phyloP scores from a whole-genome alignment of 1,140 invertebrate species.

The Drosophila asahinai region DNA sequence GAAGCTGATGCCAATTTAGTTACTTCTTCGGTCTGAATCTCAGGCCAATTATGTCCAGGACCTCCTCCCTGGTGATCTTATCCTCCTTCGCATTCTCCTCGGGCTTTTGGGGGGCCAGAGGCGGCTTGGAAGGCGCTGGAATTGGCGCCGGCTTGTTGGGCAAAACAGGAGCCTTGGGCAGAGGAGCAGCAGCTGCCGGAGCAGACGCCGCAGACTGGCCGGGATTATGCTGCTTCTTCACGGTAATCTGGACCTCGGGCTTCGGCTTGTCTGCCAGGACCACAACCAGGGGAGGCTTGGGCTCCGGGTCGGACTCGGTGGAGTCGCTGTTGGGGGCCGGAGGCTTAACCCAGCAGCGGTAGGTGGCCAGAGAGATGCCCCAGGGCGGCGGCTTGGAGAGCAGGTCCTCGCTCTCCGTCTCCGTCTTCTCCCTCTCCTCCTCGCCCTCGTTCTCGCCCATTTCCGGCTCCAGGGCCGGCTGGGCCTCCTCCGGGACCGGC shows the following conservation, averaged over 20 bases:
- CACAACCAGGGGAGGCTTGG: neutral
- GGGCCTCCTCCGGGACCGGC: neutral
- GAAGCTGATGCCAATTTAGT: neutral
- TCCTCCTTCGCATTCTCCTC: slow-evolving; percentile 36
- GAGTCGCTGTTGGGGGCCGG: neutral
- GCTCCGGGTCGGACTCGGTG: neutral
- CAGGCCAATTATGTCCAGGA: slow-evolving; percentile 56
- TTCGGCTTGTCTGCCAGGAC: neutral
- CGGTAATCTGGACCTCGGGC: slow-evolving; percentile 4
- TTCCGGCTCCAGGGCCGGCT: neutral
- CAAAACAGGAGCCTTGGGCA: neutral
- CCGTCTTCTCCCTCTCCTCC: neutral
- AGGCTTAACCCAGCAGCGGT: slow-evolving; percentile 54
- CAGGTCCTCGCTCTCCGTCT: slow-evolving; percentile 14
- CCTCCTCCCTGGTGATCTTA: slow-evolving; percentile 56
- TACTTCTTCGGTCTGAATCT: neutral
- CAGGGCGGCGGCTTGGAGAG: slow-evolving; percentile 26
- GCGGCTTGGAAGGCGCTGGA: neutral
- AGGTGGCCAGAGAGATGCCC: slow-evolving; percentile 45
- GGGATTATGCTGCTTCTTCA: slow-evolving; percentile 43
- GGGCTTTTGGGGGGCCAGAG: neutral
- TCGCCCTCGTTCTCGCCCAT: neutral
- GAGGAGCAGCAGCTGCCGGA: neutral
- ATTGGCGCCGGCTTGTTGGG: slow-evolving; percentile 15
- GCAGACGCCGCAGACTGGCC: neutral